Evolutionary conservation across 2,888 invertebrate genomes (phyloP).

Genomic region (Heliconius aoede): DNA sequence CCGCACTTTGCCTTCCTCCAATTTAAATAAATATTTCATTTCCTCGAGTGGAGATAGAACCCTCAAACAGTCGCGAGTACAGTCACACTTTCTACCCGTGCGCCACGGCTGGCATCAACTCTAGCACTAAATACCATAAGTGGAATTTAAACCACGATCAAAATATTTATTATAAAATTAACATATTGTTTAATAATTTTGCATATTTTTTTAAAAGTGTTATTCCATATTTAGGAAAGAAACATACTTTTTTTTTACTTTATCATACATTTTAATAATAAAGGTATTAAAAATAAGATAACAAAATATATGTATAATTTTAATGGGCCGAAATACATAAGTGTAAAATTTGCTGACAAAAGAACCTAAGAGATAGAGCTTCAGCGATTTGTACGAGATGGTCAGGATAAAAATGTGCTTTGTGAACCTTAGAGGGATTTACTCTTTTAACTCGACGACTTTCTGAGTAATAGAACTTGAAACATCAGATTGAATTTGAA

Average conservation of each 20-base stretch:
- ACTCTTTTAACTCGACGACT: constrained; percentile 58
- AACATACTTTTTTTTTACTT: no score
- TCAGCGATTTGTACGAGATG: constrained; percentile 66
- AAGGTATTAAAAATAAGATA: not conserved
- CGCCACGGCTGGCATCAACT: no score
- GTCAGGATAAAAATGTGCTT: constrained; percentile 65
- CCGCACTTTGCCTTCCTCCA: no score
- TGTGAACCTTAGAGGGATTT: constrained; percentile 63
- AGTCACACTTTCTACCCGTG: no score
- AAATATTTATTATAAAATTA: not conserved
- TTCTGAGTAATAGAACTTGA: constrained; percentile 52
- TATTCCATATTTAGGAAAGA: no score
- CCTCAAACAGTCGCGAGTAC: no score
- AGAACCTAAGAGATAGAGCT: constrained; percentile 61
- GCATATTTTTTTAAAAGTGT: no score
- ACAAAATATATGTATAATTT: constrained; percentile 7
- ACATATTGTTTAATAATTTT: not conserved
- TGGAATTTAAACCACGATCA: no score
- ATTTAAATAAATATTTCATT: no score
- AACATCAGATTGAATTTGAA: constrained; percentile 43
- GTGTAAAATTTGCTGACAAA: constrained; percentile 67
- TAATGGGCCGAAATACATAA: constrained; percentile 58
- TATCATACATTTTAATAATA: not conserved
- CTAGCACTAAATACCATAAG: no score
- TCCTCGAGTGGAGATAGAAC: no score